phyloP scores from a whole-genome alignment of 2,797 vertebrate genomes.

The Fistularia tabacaria region DNA sequence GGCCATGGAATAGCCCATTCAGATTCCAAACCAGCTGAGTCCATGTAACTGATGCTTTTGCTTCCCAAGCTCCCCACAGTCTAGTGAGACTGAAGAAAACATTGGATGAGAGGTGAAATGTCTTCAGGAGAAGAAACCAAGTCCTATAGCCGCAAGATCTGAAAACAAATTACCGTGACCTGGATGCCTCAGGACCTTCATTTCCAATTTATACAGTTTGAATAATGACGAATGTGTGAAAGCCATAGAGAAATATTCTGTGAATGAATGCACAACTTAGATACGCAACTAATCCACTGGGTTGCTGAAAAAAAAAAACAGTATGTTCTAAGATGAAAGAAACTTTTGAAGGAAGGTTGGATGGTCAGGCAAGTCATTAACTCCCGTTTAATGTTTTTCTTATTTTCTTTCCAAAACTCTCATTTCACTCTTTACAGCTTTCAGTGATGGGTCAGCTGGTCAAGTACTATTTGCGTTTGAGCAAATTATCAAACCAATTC shows the following conservation, averaged over 20 bases:
- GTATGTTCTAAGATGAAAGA: conserved; percentile 6
- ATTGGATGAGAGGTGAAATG: too few relatives aligned
- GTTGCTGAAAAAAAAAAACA: background rate
- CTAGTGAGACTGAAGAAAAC: too few relatives aligned
- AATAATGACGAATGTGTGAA: conserved; percentile 1
- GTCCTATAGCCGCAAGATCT: too few relatives aligned
- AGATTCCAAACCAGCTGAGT: too few relatives aligned
- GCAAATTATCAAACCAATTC: conserved; percentile 36
- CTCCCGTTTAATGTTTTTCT: conserved; percentile 14
- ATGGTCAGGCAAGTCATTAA: conserved; percentile 30
- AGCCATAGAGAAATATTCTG: conserved; percentile 1
- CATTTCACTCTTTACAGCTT: conserved; percentile 18
- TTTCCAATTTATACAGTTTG: background rate
- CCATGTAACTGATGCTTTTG: too few relatives aligned
- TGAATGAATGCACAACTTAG: background rate
- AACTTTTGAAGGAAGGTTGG: conserved; percentile 20
- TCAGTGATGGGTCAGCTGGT: conserved; percentile 31
- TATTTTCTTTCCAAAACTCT: background rate
- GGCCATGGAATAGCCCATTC: too few relatives aligned
- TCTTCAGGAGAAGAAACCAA: too few relatives aligned
- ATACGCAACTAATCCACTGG: conserved; percentile 5
- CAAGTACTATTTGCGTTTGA: conserved; percentile 21
- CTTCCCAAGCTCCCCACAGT: too few relatives aligned
- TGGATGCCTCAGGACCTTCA: background rate
- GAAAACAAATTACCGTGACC: background rate